A percentile compares a stretch with the other conserved stretches of the same genome.
Conservation (phyloP, 35 echinoderm and acorn worm species). For the Apostichopus parvimensis region DNA sequence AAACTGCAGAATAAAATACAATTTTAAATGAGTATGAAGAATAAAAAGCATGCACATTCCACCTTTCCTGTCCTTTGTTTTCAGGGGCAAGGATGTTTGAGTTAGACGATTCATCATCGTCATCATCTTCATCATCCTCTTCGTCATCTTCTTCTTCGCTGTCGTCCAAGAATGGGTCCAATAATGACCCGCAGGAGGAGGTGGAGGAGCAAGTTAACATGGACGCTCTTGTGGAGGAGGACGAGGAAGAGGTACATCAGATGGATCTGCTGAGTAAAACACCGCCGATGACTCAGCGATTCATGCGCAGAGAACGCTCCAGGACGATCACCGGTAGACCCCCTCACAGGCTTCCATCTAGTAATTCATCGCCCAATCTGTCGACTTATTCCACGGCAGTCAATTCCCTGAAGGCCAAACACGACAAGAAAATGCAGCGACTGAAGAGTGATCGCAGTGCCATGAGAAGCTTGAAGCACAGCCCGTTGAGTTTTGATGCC, state of each 20-base stretch:
- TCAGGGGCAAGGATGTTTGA: conserved; percentile 4
- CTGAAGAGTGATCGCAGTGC: conserved; percentile 27
- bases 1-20: too few relatives aligned
- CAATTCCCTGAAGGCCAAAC: conserved; percentile 26
- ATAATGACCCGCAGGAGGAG: not conserved
- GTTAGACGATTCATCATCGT: not conserved
- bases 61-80: not conserved
- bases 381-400: not conserved
- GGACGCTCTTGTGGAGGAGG: not conserved
- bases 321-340: not conserved
- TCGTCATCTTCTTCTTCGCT: not conserved
- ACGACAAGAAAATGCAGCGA: conserved; percentile 49
- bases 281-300: conserved; percentile 40
- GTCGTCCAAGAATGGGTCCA: not conserved
- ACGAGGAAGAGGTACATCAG: conserved; percentile 3
- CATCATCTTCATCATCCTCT: not conserved
- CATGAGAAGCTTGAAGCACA: conserved; percentile 33
- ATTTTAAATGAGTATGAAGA: too few relatives aligned
- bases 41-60: too few relatives aligned
- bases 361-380: conserved; percentile 36
- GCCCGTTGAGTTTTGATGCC: conserved; percentile 35
- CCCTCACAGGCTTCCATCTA: conserved; percentile 17
- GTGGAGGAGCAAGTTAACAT: not conserved
- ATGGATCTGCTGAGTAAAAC: conserved; percentile 48
- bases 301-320: not conserved